phyloP scores from a whole-genome alignment of 2,797 vertebrate species.

The Tokudaia tokunoshimensis region DNA sequence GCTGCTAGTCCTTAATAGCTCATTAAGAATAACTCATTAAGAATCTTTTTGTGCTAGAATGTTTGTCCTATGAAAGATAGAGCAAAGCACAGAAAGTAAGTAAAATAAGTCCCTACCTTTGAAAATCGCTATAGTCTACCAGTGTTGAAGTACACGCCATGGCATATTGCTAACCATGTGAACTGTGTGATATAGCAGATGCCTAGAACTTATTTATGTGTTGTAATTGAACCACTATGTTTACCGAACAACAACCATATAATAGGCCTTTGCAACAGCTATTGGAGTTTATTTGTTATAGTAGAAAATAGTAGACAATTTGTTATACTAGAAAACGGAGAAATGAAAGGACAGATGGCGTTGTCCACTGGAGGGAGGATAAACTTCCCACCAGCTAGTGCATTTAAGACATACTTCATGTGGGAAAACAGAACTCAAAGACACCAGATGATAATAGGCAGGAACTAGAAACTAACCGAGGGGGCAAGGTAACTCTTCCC shows the following conservation, averaged over 20 bases:
- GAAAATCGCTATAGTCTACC: not conserved
- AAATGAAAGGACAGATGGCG: not conserved
- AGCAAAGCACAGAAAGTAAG: not conserved
- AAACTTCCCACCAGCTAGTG: not conserved
- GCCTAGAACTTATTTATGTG: not conserved
- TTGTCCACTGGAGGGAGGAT: not conserved
- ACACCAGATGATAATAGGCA: not conserved
- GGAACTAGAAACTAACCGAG: not conserved
- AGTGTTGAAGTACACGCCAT: not conserved
- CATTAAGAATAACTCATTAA: constrained; percentile 41
- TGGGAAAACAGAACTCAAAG: not conserved
- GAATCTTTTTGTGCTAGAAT: not conserved
- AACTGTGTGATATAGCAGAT: not conserved
- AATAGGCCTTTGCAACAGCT: not conserved
- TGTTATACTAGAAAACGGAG: not conserved
- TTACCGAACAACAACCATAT: not conserved
- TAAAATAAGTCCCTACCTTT: not conserved
- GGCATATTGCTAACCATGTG: not conserved
- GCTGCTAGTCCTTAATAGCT: not conserved
- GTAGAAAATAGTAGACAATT: not conserved
- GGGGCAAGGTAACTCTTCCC: not conserved
- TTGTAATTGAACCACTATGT: not conserved
- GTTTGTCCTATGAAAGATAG: constrained; percentile 35
- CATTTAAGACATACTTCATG: not conserved
- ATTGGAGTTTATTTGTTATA: not conserved